Conservation (phyloP, 2,113 vertebrate genomes). For the Vulpes vulpes region DNA sequence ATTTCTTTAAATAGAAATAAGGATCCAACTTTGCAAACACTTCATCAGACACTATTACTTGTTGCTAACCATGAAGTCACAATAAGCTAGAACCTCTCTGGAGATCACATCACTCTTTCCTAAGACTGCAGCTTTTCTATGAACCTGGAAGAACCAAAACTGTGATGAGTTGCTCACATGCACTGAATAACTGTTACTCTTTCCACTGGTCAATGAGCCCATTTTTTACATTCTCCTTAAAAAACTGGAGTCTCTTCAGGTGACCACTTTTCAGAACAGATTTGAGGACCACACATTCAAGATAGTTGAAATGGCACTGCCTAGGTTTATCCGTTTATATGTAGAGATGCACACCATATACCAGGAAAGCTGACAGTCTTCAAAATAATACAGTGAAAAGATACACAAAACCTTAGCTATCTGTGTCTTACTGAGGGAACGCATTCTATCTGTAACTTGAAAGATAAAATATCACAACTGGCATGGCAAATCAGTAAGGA, state of each 20-base stretch:
- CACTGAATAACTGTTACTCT: not conserved
- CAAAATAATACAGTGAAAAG: not conserved
- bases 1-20: slow-evolving; percentile 45
- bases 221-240: not conserved
- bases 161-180: not conserved
- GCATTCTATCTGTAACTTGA: not conserved
- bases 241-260: not conserved
- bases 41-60: not conserved
- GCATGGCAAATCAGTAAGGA: not conserved
- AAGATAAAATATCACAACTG: not conserved
- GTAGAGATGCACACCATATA: not conserved
- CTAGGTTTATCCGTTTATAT: not conserved
- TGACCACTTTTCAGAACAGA: not conserved
- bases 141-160: not conserved
- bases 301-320: not conserved
- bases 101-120: not conserved
- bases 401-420: not conserved
- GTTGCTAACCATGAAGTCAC: slow-evolving; percentile 78
- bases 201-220: not conserved
- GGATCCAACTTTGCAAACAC: not conserved
- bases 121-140: not conserved
- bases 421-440: not conserved
- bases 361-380: not conserved
- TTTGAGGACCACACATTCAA: not conserved
- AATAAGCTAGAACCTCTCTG: slow-evolving; percentile 48